Conservation (phyloP, 2,113 vertebrate species). For the Thalassoma bifasciatum region DNA sequence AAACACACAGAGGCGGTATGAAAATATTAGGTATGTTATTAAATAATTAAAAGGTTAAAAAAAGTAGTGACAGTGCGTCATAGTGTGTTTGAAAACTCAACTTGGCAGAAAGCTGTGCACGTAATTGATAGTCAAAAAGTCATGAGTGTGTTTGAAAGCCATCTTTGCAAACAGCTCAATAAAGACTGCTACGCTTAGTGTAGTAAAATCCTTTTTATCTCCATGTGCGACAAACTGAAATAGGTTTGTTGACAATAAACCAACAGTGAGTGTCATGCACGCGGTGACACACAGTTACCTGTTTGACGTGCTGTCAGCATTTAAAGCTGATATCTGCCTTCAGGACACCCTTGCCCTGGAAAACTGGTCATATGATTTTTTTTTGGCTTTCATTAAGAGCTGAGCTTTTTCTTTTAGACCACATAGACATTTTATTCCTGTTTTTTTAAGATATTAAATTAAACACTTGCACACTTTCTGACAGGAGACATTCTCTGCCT, state of each 20-base stretch:
- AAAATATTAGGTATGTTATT: constrained; percentile 32
- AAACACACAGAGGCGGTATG: constrained; percentile 17
- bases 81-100: not conserved
- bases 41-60: not conserved
- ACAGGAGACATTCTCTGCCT: not conserved
- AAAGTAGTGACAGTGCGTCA: not conserved
- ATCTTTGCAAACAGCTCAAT: constrained; percentile 24
- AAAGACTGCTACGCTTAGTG: not conserved
- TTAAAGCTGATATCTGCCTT: not conserved
- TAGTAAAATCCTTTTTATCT: not conserved
- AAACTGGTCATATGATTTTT: not conserved
- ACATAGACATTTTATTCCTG: no score
- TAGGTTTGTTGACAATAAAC: constrained; percentile 25
- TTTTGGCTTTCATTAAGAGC: not conserved
- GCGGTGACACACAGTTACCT: not conserved
- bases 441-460: no score
- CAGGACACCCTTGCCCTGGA: not conserved
- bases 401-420: not conserved
- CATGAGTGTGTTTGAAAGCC: no score
- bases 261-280: not conserved
- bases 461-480: no score
- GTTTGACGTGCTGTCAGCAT: not conserved
- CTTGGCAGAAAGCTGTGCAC: not conserved
- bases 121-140: not conserved
- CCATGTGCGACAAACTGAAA: not conserved